Evolutionary conservation across 2,888 invertebrate species (phyloP).

Genomic region (Pollenia amentaria): DNA sequence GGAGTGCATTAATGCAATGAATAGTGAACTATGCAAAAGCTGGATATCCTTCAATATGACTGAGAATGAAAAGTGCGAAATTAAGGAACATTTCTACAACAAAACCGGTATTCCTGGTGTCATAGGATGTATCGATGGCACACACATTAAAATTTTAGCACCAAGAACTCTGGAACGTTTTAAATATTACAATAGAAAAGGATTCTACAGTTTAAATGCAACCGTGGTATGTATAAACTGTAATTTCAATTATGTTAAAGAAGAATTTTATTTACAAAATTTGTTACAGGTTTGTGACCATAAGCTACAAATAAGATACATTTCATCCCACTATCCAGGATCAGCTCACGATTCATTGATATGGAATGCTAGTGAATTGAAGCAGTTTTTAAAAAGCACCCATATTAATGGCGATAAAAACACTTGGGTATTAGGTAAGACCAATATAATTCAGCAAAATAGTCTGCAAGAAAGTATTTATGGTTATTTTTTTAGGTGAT

Average conservation of each 20-base stretch:
- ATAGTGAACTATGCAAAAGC: conserved; percentile 5
- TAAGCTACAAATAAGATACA: too few species aligned
- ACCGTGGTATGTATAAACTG: too few species aligned
- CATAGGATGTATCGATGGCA: too few species aligned
- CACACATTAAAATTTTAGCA: too few species aligned
- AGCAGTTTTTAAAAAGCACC: conserved; percentile 1
- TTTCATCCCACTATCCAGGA: conserved; percentile 19
- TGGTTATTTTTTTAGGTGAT: background rate
- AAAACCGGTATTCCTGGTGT: conserved; percentile 13
- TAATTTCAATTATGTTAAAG: too few species aligned
- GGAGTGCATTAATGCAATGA: conserved; percentile 7
- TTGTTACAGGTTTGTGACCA: too few species aligned
- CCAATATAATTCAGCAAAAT: background rate
- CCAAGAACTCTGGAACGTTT: too few species aligned
- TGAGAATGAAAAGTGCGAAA: conserved; percentile 9
- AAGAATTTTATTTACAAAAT: too few species aligned
- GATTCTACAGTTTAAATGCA: too few species aligned
- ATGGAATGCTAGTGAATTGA: conserved; percentile 6
- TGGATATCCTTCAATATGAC: background rate
- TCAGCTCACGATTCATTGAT: background rate
- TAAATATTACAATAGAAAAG: too few species aligned
- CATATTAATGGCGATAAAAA: conserved; percentile 3
- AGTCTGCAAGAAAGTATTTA: too few species aligned
- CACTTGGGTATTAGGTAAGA: background rate
- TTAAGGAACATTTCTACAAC: conserved; percentile 12